Conservation (phyloP, 1,140 invertebrate genomes). For the Pteromalus puparum region DNA sequence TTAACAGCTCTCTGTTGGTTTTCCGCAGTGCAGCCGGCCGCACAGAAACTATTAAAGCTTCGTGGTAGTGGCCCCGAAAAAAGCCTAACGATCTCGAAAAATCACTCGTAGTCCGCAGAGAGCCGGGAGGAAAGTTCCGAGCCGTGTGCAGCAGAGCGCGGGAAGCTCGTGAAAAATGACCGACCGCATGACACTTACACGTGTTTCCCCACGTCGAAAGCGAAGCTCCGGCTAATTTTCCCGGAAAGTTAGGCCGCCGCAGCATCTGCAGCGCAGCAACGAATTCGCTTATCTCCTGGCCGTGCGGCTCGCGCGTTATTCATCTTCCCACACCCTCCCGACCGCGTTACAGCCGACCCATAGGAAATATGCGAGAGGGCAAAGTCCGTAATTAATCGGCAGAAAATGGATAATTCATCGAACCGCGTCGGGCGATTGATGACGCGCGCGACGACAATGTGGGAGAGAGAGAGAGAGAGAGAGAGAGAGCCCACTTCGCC, state of each 20-base stretch:
- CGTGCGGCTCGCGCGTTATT: background rate
- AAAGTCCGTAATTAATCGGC: constrained; percentile 31
- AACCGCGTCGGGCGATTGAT: background rate
- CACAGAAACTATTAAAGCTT: no score
- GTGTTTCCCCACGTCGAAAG: background rate
- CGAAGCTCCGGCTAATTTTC: constrained; percentile 18
- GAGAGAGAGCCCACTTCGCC: background rate
- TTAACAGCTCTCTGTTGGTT: background rate
- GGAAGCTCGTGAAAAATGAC: constrained; percentile 15
- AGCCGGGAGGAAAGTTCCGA: no score
- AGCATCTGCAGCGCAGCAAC: constrained; percentile 15
- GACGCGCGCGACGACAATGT: background rate
- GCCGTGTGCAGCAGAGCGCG: background rate
- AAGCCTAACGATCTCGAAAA: background rate
- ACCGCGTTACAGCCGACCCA: background rate
- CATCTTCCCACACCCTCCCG: background rate
- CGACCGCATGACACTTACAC: constrained; percentile 6
- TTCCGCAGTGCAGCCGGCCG: background rate
- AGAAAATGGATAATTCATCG: background rate
- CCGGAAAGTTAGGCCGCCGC: constrained; percentile 18
- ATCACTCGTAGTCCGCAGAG: background rate
- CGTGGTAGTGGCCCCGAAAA: background rate
- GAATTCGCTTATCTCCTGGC: constrained; percentile 29
- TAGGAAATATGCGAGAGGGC: background rate
- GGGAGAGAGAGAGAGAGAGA: no score